Evolutionary conservation across 2,888 invertebrate genomes (phyloP), one percentile per base, ranked within the genome.

Genomic region (Ctena decussata): DNA sequence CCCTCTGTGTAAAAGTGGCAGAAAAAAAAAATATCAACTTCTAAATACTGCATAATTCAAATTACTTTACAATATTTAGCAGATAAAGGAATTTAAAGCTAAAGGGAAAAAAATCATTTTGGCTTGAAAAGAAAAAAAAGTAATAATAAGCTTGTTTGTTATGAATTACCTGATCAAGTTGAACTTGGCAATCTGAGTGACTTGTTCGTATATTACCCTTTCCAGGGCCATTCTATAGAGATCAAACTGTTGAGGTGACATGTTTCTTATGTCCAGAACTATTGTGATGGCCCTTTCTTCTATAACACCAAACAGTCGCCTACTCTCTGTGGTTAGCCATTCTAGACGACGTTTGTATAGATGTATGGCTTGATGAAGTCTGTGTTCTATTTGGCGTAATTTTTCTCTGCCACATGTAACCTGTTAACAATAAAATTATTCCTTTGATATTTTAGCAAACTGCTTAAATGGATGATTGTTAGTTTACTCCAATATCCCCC

Each of bases 291-390:
- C 90, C 65, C 92, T 93, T 89, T 96, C 96, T 85, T 94, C 93
- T 35, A 96, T 93, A 5, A 96, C 94, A 35, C 96, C 96, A 91
- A 96, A 96, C 37, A 95, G 84, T 6, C 95, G 92, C 11, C 96
- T 89, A 85, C 96, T 96, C 75, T 95, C 95, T 12, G 94, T 91
- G 0, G 95, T 96, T 84, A 96, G 87, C 96, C 96, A 96, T 57
- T 94, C 93, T 24, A 96, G 91, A 18, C 96, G 91, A 0, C 94
- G 90, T 49, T 93, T 93, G 84, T 94, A 96, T 75, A 95, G 89
- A 30, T 84, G 72, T 44, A 95, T 90, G 18, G 95, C 93, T 76
- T 95, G 94, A 15, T 83, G 78, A 39, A 96, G 89, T 6, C 95
- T 86, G 27, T 92, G 90, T 75, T 94, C 93, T 32, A 95, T 85